phyloP scores from a whole-genome alignment of 1,140 invertebrate species.

The Drosophila novamexicana region DNA sequence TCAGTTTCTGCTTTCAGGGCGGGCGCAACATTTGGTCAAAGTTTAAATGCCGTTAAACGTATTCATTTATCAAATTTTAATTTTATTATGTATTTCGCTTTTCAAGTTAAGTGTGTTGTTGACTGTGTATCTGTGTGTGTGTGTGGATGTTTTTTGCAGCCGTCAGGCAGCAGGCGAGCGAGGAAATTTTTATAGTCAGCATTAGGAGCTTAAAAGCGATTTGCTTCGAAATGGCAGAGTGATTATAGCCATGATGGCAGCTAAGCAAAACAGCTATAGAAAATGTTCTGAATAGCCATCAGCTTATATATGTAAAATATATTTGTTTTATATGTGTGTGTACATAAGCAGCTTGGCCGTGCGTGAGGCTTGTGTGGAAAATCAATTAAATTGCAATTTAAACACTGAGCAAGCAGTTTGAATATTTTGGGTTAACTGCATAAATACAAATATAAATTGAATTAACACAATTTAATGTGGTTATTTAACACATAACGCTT shows the following conservation, averaged over 20 bases:
- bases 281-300: slow-evolving; percentile 20
- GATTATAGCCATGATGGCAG: slow-evolving; percentile 58
- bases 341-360: neutral
- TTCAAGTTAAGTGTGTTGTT: slow-evolving; percentile 23
- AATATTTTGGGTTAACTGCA: slow-evolving; percentile 3
- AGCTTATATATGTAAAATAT: neutral
- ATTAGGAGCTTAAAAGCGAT: slow-evolving; percentile 72
- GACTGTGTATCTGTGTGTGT: neutral
- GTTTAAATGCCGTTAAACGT: slow-evolving; percentile 72
- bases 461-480: slow-evolving; percentile 5
- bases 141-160: slow-evolving; percentile 16
- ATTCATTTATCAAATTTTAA: slow-evolving; percentile 76
- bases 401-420: neutral
- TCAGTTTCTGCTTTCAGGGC: slow-evolving; percentile 2
- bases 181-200: slow-evolving; percentile 35
- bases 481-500: slow-evolving; percentile 8
- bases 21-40: slow-evolving; percentile 33
- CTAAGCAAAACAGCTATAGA: slow-evolving; percentile 39
- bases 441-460: slow-evolving; percentile 11
- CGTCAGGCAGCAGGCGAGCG: neutral
- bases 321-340: neutral
- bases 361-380: slow-evolving; percentile 16
- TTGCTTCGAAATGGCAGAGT: slow-evolving; percentile 59
- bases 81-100: slow-evolving; percentile 61
- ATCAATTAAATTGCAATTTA: slow-evolving; percentile 35